Percentiles rank a stretch among this genome's conserved stretches.
Evolutionary conservation across 2,113 vertebrate species (phyloP).

Genomic region (Ellobius talpinus): DNA sequence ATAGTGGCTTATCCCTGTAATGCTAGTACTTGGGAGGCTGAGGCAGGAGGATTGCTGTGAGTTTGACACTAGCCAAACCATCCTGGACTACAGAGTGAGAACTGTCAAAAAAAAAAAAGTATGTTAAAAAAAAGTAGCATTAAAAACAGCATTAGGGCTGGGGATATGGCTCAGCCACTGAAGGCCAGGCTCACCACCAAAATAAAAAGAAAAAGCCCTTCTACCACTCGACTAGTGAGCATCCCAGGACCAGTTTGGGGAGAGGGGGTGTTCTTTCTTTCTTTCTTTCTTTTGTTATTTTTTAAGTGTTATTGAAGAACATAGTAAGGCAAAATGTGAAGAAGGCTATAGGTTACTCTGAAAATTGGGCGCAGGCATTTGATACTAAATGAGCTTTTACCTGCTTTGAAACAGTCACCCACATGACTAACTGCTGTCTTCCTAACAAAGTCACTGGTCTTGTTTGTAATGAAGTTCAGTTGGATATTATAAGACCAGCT

Average conservation of each 20-base stretch:
- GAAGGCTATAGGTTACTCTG: conserved; percentile 48
- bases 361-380: conserved; percentile 30
- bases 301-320: conserved; percentile 20
- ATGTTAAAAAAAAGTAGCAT: not conserved
- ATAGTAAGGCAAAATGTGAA: conserved; percentile 48
- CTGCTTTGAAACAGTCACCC: conserved; percentile 60
- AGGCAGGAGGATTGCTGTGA: not conserved
- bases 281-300: no score
- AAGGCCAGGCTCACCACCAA: not conserved
- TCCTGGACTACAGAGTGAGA: not conserved
- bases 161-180: not conserved
- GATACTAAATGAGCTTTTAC: not conserved
- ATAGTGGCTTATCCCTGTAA: not conserved
- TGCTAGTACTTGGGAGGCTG: not conserved
- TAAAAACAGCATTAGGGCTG: not conserved
- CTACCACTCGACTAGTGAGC: not conserved
- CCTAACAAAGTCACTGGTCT: conserved; percentile 7
- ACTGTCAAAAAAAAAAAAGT: no score
- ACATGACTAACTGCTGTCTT: conserved; percentile 35
- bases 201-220: conserved; percentile 24
- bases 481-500: conserved; percentile 24
- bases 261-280: no score
- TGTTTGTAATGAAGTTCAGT: conserved; percentile 44
- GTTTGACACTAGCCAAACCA: not conserved
- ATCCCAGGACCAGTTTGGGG: not conserved